phyloP scores from a whole-genome alignment of 53 echinoderm and acorn worm genomes.

The Echinometra lucunter region DNA sequence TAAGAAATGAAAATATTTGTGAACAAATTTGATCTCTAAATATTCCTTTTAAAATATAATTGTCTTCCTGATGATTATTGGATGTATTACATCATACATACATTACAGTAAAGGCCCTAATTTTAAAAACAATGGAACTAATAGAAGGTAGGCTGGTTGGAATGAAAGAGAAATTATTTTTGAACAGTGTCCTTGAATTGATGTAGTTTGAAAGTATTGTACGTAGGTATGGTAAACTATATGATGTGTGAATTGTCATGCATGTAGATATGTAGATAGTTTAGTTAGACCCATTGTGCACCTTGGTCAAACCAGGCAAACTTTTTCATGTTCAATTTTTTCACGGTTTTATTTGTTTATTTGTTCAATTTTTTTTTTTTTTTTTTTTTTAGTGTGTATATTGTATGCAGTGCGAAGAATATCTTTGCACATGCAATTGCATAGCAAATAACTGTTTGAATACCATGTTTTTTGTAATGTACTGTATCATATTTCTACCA shows the following conservation, averaged over 20 bases:
- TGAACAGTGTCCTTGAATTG: conserved; percentile 5
- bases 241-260: neutral
- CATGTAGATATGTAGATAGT: neutral
- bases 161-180: neutral
- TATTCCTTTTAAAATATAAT: neutral
- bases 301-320: conserved; percentile 36
- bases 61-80: neutral
- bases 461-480: conserved; percentile 54
- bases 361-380: neutral
- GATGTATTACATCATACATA: neutral
- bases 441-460: conserved; percentile 30
- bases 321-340: too few relatives aligned
- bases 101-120: neutral
- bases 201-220: neutral
- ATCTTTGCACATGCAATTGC: conserved; percentile 42
- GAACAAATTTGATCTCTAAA: neutral
- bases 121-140: neutral
- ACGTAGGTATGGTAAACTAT: neutral
- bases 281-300: neutral
- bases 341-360: too few relatives aligned
- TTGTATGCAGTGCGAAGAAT: conserved; percentile 31
- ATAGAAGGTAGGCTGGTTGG: neutral
- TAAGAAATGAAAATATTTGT: neutral
- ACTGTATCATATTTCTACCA: conserved; percentile 33
- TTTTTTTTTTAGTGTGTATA: neutral